Conservation (phyloP, 1,140 invertebrate genomes). For the Aphaenogaster ashmeadi region DNA sequence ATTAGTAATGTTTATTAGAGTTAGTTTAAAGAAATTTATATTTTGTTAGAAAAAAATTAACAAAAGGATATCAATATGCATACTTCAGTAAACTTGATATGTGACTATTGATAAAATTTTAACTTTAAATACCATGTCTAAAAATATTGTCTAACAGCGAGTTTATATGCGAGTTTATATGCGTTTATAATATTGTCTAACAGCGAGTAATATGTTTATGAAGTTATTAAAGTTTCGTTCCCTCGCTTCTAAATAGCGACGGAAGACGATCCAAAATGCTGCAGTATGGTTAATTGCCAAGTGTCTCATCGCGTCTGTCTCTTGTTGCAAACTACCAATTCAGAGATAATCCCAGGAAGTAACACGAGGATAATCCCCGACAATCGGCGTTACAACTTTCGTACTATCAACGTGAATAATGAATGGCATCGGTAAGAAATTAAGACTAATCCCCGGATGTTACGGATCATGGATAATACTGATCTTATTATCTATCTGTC, state of each 20-base stretch:
- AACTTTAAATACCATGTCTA: neutral
- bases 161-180: no score
- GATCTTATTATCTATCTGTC: constrained; percentile 9
- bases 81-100: neutral
- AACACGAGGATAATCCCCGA: constrained; percentile 37
- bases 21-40: neutral
- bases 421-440: constrained; percentile 4
- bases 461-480: neutral
- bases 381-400: constrained; percentile 4
- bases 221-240: neutral
- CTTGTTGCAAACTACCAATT: neutral
- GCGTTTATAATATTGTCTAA: no score
- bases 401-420: constrained; percentile 30
- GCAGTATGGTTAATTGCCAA: constrained; percentile 23
- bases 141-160: neutral
- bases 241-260: neutral
- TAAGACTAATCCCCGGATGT: constrained; percentile 46
- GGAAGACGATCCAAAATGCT: neutral
- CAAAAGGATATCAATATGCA: neutral
- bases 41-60: neutral
- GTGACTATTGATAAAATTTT: constrained; percentile 14
- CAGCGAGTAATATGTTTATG: neutral
- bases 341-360: constrained; percentile 69
- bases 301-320: constrained; percentile 16
- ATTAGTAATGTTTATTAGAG: neutral